These are phyloP conservation scores for Hirudo medicinalis DNA, from an alignment of 1,140 invertebrate species.

Conservation along the genomic window DNA sequence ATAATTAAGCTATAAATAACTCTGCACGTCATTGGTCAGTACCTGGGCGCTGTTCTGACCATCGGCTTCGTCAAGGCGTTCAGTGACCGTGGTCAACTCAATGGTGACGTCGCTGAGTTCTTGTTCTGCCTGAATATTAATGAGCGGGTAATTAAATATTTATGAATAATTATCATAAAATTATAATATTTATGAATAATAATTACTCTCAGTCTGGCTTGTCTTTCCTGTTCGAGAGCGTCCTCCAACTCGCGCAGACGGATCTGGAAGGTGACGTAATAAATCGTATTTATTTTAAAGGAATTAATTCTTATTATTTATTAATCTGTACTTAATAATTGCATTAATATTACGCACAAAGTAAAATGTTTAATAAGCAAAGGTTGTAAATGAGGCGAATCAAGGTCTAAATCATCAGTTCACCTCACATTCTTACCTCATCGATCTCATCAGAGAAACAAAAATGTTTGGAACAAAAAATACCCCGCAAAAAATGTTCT, in stretches of 20 bases:
- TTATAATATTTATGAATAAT: constrained; percentile 22
- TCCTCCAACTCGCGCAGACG: constrained; percentile 40
- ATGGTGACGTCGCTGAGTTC: constrained; percentile 33
- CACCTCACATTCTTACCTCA: too few species aligned
- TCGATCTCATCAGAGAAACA: too few species aligned
- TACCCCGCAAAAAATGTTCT: too few species aligned
- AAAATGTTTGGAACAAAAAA: too few species aligned
- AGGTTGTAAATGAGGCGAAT: too few species aligned
- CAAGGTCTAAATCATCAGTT: too few species aligned
- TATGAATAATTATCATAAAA: not conserved
- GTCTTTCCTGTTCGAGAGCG: constrained; percentile 38
- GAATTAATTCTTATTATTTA: too few species aligned
- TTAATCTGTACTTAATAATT: too few species aligned
- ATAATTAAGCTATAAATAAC: too few species aligned
- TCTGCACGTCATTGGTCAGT: constrained; percentile 10
- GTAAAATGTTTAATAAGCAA: too few species aligned
- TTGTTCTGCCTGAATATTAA: constrained; percentile 38
- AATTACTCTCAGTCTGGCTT: constrained; percentile 38
- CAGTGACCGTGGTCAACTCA: constrained; percentile 34
- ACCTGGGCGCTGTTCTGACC: constrained; percentile 32
- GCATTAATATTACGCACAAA: too few species aligned
- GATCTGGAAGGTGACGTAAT: constrained; percentile 27
- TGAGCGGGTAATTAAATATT: not conserved
- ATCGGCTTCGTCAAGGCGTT: constrained; percentile 38
- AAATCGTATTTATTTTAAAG: too few species aligned